These are phyloP conservation scores for Aptenodytes patagonicus DNA, from an alignment of 2,113 vertebrate species.

Conservation along the genomic window DNA sequence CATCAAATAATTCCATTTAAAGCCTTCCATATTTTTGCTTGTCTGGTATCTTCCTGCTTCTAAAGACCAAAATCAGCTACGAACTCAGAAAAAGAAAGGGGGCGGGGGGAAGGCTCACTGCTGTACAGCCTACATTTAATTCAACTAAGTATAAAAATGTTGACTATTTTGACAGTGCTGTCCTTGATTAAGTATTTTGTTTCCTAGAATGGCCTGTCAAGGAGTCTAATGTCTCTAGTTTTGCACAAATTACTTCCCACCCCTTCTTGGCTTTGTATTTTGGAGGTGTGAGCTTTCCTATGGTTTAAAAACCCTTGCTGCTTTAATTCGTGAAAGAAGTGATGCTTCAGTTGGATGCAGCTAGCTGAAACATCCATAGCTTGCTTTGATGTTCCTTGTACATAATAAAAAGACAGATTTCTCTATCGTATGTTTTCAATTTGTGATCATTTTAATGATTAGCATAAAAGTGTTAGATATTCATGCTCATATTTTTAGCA, in stretches of 20 bases:
- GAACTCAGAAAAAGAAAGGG: neutral
- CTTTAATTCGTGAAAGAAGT: neutral
- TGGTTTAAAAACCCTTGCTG: neutral
- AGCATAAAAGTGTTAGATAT: neutral
- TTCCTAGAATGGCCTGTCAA: neutral
- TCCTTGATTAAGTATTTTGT: neutral
- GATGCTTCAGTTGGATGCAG: neutral
- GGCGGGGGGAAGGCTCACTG: fast-evolving
- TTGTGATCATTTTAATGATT: neutral
- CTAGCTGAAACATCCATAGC: neutral
- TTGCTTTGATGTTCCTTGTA: neutral
- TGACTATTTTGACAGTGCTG: neutral
- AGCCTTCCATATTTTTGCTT: neutral
- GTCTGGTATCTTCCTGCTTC: neutral
- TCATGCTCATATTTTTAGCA: neutral
- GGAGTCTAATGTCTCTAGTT: neutral
- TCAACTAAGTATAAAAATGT: neutral
- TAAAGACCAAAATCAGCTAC: neutral
- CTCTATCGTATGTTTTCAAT: neutral
- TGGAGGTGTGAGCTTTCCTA: neutral
- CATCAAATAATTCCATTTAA: neutral
- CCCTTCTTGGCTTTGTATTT: neutral
- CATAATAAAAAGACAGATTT: neutral
- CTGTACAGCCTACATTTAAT: neutral
- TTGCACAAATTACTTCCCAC: neutral